Conservation (phyloP, 2,113 vertebrate species). For the Dunckerocampus dactyliophorus region DNA sequence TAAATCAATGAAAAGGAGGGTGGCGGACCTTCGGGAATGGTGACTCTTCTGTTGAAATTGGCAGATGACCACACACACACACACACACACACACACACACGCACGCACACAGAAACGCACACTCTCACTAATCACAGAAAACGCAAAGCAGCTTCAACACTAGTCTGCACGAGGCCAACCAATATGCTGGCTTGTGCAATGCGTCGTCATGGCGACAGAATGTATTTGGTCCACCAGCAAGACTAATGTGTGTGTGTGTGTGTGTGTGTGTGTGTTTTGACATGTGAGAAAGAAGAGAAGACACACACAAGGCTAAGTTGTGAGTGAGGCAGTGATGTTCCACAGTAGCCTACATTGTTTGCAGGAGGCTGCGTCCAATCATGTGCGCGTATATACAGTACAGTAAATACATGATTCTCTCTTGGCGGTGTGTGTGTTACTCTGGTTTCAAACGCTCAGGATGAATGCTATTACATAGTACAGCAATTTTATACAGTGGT, state of each 20-base stretch:
- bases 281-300: conserved; percentile 5
- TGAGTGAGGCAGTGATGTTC: conserved; percentile 9
- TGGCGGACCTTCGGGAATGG: conserved; percentile 6
- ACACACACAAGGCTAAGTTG: conserved; percentile 14
- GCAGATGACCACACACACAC: conserved; percentile 16
- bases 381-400: conserved; percentile 1
- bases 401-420: background rate
- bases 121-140: background rate
- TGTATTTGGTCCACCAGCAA: conserved; percentile 60
- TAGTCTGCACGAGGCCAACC: conserved; percentile 31
- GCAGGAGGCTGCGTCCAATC: conserved; percentile 13
- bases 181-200: conserved; percentile 20
- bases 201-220: conserved; percentile 41
- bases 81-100: background rate
- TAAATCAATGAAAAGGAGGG: conserved; percentile 8
- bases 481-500: too few relatives aligned
- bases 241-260: conserved; percentile 34
- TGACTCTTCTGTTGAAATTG: conserved; percentile 39
- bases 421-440: background rate
- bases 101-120: conserved; percentile 1
- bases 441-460: too few relatives aligned
- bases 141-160: background rate
- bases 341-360: conserved; percentile 28
- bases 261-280: conserved; percentile 19
- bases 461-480: too few relatives aligned